phyloP scores from a whole-genome alignment of 2,797 vertebrate species.

The Sebastes glaucus region DNA sequence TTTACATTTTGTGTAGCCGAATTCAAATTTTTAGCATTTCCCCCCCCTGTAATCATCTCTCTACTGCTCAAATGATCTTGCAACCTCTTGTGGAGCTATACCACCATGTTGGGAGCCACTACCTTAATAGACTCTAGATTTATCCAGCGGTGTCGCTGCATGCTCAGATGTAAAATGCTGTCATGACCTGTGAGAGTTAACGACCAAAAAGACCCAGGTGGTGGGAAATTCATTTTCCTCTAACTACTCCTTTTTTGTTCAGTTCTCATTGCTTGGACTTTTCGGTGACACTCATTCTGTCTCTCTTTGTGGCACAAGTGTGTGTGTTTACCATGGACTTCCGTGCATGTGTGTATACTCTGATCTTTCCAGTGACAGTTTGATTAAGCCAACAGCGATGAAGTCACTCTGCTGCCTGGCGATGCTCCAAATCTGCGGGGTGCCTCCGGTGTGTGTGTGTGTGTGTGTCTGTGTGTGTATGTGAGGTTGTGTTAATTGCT shows the following conservation, averaged over 20 bases:
- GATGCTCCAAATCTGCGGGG: constrained; percentile 58
- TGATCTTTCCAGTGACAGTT: constrained; percentile 56
- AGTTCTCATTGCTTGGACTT: not conserved
- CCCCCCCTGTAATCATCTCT: not conserved
- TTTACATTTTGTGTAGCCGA: not conserved
- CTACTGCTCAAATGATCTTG: not conserved
- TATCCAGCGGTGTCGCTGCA: not conserved
- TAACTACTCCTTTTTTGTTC: not conserved
- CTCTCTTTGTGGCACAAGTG: not conserved
- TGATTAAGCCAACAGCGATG: constrained; percentile 65
- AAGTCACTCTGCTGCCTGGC: constrained; percentile 65
- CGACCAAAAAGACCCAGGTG: not conserved
- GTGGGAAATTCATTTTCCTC: not conserved
- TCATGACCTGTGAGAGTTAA: not conserved
- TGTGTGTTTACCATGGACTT: not conserved
- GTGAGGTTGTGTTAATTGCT: constrained; percentile 63
- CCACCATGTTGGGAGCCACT: not conserved
- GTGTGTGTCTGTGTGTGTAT: constrained; percentile 4
- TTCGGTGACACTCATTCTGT: not conserved
- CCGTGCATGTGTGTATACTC: constrained; percentile 17
- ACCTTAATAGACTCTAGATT: not conserved
- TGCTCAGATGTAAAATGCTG: not conserved
- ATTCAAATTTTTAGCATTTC: not conserved
- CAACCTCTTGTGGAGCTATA: not conserved
- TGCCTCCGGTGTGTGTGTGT: constrained; percentile 28